Percentiles rank a stretch among this genome's conserved stretches.
phyloP scores from a whole-genome alignment of 2,888 invertebrate genomes.

The Oxystoma pomonae region DNA sequence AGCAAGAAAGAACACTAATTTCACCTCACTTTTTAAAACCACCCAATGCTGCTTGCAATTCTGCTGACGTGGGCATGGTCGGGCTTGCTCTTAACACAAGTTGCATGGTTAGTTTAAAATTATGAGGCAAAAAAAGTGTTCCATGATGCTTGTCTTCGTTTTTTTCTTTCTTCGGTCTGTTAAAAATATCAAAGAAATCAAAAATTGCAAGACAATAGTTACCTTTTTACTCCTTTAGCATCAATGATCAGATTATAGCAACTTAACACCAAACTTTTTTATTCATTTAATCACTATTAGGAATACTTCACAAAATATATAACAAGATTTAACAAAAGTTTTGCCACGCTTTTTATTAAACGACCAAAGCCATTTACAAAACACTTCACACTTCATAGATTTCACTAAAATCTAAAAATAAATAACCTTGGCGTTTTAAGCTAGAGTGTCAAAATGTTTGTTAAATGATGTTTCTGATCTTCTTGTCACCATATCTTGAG shows the following conservation, averaged over 20 bases:
- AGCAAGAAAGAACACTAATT: too few species aligned
- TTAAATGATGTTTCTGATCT: background rate
- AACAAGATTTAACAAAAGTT: background rate
- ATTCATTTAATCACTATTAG: too few species aligned
- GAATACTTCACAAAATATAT: background rate
- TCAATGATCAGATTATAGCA: too few species aligned
- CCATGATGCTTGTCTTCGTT: background rate
- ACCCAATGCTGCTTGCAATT: background rate
- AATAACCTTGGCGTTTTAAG: background rate
- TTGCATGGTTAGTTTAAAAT: background rate
- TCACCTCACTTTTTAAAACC: background rate
- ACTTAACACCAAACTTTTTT: too few species aligned
- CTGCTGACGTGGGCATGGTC: background rate
- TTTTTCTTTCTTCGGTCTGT: background rate
- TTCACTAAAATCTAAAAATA: background rate
- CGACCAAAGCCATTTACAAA: background rate
- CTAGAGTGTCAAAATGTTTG: background rate
- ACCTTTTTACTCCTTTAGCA: too few species aligned
- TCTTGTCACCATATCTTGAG: background rate
- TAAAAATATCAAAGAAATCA: background rate
- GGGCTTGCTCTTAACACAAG: background rate
- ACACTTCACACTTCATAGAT: background rate
- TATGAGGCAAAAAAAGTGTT: background rate
- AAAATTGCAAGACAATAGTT: background rate
- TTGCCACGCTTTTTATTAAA: background rate